Percentiles rank a stretch among this genome's conserved stretches.
Conservation (phyloP, 2,113 vertebrate genomes). For the Phaethon lepturus region DNA sequence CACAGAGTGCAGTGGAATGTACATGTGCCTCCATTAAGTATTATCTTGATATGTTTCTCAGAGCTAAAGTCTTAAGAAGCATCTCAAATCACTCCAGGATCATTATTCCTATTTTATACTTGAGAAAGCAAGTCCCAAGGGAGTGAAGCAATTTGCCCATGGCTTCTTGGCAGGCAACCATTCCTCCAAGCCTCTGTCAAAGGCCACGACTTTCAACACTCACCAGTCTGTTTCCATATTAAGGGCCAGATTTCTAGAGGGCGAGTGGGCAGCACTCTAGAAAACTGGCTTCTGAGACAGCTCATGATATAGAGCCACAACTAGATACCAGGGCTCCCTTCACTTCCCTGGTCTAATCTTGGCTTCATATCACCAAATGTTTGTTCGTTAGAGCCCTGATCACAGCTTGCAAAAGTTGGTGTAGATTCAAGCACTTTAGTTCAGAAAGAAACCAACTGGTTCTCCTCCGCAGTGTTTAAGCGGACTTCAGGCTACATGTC, state of each 20-base stretch:
- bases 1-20: neutral
- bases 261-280: neutral
- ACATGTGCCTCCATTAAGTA: neutral
- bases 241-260: neutral
- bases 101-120: neutral
- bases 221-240: neutral
- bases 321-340: neutral
- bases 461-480: neutral
- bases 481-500: neutral
- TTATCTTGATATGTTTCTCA: neutral
- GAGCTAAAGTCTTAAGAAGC: neutral
- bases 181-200: neutral
- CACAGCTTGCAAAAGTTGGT: neutral
- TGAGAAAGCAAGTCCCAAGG: neutral
- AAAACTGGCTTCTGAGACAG: neutral
- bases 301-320: neutral
- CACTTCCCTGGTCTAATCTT: neutral
- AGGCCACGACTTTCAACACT: neutral
- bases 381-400: neutral
- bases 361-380: neutral
- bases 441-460: neutral
- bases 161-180: neutral
- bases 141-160: neutral
- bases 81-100: conserved; percentile 7
- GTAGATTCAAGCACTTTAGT: neutral